Evolutionary conservation across 2,797 vertebrate genomes (phyloP), one percentile per base, ranked within the genome.

Genomic region (Silurus lanzhouensis): DNA sequence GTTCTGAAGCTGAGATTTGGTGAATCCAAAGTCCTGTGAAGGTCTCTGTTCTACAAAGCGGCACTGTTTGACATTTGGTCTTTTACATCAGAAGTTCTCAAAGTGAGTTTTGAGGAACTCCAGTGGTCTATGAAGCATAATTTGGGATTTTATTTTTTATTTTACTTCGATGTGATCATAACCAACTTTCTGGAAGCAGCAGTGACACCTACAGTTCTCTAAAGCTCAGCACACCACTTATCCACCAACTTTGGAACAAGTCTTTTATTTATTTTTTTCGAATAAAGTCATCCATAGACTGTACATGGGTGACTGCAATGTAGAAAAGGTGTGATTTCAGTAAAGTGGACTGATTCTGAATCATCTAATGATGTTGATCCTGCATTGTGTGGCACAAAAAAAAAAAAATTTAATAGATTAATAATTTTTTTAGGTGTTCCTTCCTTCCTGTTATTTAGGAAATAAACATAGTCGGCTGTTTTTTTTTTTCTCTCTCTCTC

Each of bases 401-500:
- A 38, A 38, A 38, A 38, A 38, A 4, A 38, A 38, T 4, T 38
- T 38, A 38, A 38, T 38, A 5, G 38, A 68, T 31, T 38, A 71
- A 22, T 14, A 6, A n/a, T 27, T 9, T 17, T 55, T 25, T 55
- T 25, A 20, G 20, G 22, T 10, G 1, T 78, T 15, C 44, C 5
- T 22, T 44, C 31, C 22, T 80, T 63, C 20, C 60, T 17, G 22
- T 0, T 9, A 58, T 48, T 80, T 48, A 12, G 5, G 14, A 72
- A 72, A 20, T 20, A 74, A 63, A 48, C n/a, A 1, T 2, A 10
- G 38, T 44, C 8, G 13, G 13, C 12, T 82, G 57, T 83, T 67
- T 90, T 89, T 38, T 60, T 92, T 89, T 89, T 20, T 60, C 15
- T 91, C 86, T 89, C 86, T 66, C 67, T 84, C 88, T 86, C 88